Conservation (phyloP, 2,797 vertebrate genomes). For the Odontamblyopus lacepedii region DNA sequence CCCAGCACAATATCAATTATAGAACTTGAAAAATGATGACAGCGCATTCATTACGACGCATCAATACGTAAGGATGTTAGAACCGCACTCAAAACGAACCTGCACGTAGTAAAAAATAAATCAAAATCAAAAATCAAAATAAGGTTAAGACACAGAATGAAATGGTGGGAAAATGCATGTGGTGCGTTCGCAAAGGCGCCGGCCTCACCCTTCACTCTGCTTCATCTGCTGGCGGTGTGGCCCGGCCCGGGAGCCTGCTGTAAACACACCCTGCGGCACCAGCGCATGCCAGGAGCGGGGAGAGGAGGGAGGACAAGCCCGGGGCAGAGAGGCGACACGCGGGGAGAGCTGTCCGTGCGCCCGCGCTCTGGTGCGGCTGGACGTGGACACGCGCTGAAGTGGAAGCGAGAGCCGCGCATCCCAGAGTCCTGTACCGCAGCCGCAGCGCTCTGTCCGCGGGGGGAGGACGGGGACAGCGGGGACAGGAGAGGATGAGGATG, state of each 20-base stretch:
- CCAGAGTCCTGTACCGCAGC: constrained; percentile 73
- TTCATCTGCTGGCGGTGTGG: constrained; percentile 43
- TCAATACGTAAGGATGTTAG: too few species aligned
- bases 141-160: neutral
- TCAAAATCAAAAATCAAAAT: too few species aligned
- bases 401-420: constrained; percentile 39
- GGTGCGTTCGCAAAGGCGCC: neutral
- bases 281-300: constrained; percentile 42
- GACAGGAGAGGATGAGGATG: constrained; percentile 2
- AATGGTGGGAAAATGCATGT: neutral
- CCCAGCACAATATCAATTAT: too few species aligned
- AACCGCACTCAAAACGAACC: too few species aligned
- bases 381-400: constrained; percentile 21
- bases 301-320: constrained; percentile 5
- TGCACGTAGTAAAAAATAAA: too few species aligned
- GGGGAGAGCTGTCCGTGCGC: constrained; percentile 27
- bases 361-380: constrained; percentile 3
- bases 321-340: constrained; percentile 9
- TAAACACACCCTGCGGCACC: constrained; percentile 13
- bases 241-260: constrained; percentile 36
- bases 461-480: constrained; percentile 39
- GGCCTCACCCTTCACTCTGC: constrained; percentile 73
- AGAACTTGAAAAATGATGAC: too few species aligned
- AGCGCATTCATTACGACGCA: too few species aligned
- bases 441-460: constrained; percentile 68